Evolutionary conservation across 1,140 invertebrate species (phyloP).

Genomic region (Pseudomyrmex flavicornis): DNA sequence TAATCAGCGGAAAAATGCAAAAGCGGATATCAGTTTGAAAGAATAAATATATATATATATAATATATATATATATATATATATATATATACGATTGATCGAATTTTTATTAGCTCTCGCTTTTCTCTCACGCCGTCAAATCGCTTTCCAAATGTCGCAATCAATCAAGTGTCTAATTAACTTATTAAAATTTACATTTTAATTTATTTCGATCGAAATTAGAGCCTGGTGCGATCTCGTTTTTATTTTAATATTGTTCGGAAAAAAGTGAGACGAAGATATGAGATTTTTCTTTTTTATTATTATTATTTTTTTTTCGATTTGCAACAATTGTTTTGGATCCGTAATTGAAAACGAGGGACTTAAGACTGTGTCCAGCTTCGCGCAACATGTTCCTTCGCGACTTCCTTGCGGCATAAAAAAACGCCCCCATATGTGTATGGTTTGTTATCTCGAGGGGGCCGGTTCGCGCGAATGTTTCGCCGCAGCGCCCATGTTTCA

Average conservation of each 20-base stretch:
- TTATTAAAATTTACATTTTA: not conserved
- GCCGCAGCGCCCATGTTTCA: conserved; percentile 83
- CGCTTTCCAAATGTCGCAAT: no score
- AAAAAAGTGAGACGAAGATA: not conserved
- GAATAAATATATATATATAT: not conserved
- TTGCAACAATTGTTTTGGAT: not conserved
- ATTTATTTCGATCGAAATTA: conserved; percentile 34
- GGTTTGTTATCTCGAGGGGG: not conserved
- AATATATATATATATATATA: no score
- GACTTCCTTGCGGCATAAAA: conserved; percentile 26
- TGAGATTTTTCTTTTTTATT: no score
- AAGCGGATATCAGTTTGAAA: not conserved
- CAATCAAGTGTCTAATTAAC: conserved; percentile 16
- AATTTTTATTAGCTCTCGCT: not conserved
- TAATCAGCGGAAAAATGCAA: not conserved
- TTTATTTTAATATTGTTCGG: not conserved
- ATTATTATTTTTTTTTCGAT: conserved; percentile 7
- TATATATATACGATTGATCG: not conserved
- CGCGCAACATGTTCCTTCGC: conserved; percentile 30
- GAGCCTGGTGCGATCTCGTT: conserved; percentile 37
- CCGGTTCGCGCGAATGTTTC: conserved; percentile 70
- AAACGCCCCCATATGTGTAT: not conserved
- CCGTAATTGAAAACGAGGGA: not conserved
- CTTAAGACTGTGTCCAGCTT: not conserved
- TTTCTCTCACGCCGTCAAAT: not conserved